A percentile compares a stretch with the other conserved stretches of the same genome.
Evolutionary conservation across 2,113 vertebrate genomes (phyloP).

Genomic region (Phyllostomus hastatus): DNA sequence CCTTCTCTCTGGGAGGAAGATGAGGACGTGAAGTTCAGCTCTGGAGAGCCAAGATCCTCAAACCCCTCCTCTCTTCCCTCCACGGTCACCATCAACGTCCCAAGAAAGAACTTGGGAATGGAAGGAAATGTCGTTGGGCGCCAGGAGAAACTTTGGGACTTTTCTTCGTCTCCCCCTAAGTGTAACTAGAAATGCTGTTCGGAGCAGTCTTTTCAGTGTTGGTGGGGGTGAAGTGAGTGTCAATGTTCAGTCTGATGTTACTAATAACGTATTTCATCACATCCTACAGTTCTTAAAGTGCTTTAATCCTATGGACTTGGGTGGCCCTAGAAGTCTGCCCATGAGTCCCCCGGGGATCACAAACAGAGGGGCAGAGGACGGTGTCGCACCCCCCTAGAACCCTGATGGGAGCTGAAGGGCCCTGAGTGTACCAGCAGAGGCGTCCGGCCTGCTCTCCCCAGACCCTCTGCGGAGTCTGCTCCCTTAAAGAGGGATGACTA

Average conservation of each 20-base stretch:
- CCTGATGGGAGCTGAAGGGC: neutral
- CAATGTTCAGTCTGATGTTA: neutral
- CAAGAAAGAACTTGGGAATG: neutral
- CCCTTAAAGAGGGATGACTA: neutral
- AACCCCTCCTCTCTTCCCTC: neutral
- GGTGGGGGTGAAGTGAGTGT: neutral
- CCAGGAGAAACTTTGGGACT: neutral
- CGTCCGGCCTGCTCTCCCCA: neutral
- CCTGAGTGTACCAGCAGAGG: neutral
- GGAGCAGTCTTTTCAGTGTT: neutral
- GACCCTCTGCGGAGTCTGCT: neutral
- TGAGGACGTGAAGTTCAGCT: neutral
- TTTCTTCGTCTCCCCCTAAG: neutral
- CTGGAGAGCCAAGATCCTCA: neutral
- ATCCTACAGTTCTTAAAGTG: neutral
- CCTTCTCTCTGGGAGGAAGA: neutral
- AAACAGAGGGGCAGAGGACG: neutral
- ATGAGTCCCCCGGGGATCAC: neutral
- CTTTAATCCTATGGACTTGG: conserved; percentile 11
- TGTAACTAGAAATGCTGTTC: neutral
- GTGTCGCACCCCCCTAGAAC: neutral
- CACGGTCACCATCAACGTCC: neutral
- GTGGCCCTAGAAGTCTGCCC: neutral
- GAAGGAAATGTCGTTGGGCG: neutral
- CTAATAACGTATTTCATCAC: conserved; percentile 12